Base-by-base conservation (phyloP, 1,140 invertebrate species). In the Lineus longissimus region DNA sequence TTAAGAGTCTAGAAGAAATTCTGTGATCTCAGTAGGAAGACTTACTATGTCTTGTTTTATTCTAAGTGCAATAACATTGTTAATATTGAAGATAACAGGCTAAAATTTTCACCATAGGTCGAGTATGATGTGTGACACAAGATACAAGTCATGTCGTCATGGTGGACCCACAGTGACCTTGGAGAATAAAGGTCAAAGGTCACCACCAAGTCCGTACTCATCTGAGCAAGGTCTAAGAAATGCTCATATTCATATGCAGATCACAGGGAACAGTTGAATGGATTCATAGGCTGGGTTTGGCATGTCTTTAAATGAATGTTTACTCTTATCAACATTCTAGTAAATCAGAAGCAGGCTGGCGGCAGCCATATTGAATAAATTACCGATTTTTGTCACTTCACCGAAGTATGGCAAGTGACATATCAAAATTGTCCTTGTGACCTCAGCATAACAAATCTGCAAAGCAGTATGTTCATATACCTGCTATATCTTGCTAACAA, bases 341-440 rank as follows among this genome's bases (percentile, higher is more conserved):
- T n/a, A 4, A 51, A 23, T 23, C 47, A 51, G 47, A 51, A n/a
- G 25, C 4, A 23, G 25, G 47, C 25, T n/a, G n/a, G 25, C n/a
- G 47, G n/a, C 47, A 27, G 47, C 47, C 47, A 51, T 51, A 51
- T 51, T 51, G 47, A 51, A 51, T 51, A 36, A 7, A 36, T 51
- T 23, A 51, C 47, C 19, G n/a, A 23, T 51, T 51, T 27, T 23
- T 19, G 11, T 27, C 47, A 51, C 47, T 27, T 51, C n/a, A 51
- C 47, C 47, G n/a, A 51, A 51, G 9, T 27, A 51, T 51, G 47
- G 19, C 47, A 23, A 23, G 47, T 51, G 25, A 27, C 19, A 27
- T 51, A 51, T 51, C 47, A 51, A 51, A 51, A 51, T 51, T 51
- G 6, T 23, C 9, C 19, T 51, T 51, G n/a, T 51, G n/a, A 51